phyloP scores from a whole-genome alignment of 2,888 invertebrate genomes.

The Rhorus exstirpatorius region DNA sequence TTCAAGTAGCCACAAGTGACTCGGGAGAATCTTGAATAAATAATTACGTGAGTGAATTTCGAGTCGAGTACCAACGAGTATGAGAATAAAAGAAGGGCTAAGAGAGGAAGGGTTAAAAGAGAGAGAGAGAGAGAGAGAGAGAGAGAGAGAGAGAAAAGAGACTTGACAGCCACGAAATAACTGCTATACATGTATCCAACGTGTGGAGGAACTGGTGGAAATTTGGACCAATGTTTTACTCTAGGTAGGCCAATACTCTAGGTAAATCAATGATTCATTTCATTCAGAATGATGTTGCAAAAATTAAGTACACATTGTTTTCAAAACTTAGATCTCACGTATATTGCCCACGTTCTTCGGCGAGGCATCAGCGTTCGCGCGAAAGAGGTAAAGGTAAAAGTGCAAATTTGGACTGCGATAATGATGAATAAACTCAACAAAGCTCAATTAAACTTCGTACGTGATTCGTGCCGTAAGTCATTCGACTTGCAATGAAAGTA shows the following conservation, averaged over 20 bases:
- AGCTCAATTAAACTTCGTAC: too few species aligned
- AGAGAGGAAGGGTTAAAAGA: slow-evolving; percentile 22
- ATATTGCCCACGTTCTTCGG: too few species aligned
- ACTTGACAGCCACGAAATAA: slow-evolving; percentile 3
- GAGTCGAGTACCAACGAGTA: slow-evolving; percentile 35
- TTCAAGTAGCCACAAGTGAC: slow-evolving; percentile 16
- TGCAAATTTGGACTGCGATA: too few species aligned
- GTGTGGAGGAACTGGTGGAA: background rate
- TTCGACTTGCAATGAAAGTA: too few species aligned
- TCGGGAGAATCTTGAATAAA: slow-evolving; percentile 31
- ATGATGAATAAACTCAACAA: too few species aligned
- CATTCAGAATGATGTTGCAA: too few species aligned
- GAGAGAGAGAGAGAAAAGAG: background rate
- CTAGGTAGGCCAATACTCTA: background rate
- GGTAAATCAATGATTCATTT: too few species aligned
- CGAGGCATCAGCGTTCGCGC: too few species aligned
- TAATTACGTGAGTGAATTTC: slow-evolving; percentile 41
- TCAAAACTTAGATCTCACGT: too few species aligned
- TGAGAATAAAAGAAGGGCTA: slow-evolving; percentile 20
- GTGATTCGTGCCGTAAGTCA: too few species aligned
- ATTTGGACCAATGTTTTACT: background rate
- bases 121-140: slow-evolving; percentile 10
- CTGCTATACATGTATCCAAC: background rate
- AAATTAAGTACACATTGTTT: too few species aligned
- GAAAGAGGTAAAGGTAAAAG: too few species aligned